phyloP scores from a whole-genome alignment of 2,797 vertebrate species.

The Glyptemys insculpta region DNA sequence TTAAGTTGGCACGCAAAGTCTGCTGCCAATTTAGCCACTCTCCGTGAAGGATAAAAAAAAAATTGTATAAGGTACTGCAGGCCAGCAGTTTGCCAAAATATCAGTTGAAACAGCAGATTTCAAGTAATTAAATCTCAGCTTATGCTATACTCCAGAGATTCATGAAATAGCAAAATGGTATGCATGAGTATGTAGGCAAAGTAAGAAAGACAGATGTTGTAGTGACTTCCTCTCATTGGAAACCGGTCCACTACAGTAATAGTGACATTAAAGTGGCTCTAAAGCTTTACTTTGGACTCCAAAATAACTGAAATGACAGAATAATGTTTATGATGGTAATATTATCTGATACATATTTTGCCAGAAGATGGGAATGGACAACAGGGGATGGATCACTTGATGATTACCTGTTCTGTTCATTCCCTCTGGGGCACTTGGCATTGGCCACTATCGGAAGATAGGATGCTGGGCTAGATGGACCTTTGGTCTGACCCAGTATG shows the following conservation, averaged over 20 bases:
- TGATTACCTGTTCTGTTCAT: no score
- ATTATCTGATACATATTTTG: neutral
- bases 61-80: neutral
- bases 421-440: no score
- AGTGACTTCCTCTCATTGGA: slow-evolving; percentile 30
- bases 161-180: slow-evolving; percentile 17
- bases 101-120: slow-evolving; percentile 54
- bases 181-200: slow-evolving; percentile 14
- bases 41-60: slow-evolving; percentile 1
- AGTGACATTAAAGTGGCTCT: neutral
- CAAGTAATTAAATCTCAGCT: slow-evolving; percentile 52
- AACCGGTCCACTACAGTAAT: neutral
- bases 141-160: slow-evolving; percentile 35
- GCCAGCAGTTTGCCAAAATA: slow-evolving; percentile 50
- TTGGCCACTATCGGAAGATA: neutral
- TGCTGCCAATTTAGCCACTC: neutral
- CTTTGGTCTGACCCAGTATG: no score
- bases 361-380: no score
- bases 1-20: neutral
- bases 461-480: no score
- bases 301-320: slow-evolving; percentile 6
- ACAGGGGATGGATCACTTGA: no score
- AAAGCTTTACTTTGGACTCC: neutral
- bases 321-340: neutral
- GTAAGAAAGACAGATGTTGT: slow-evolving; percentile 41